phyloP scores from a whole-genome alignment of 2,113 vertebrate genomes.

The Cololabis saira region DNA sequence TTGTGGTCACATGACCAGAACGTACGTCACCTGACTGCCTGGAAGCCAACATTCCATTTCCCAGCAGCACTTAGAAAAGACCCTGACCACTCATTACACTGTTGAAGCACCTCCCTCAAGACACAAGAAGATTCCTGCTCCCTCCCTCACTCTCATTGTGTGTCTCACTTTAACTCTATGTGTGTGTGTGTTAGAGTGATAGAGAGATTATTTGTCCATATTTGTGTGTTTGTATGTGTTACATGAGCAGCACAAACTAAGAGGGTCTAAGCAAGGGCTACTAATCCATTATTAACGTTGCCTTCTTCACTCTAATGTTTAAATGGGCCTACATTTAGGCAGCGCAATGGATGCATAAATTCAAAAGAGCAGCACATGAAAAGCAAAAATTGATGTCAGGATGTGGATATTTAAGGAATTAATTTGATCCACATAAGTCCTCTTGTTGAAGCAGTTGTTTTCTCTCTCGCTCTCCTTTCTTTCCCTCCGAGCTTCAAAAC shows the following conservation, averaged over 20 bases:
- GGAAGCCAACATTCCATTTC: conserved; percentile 65
- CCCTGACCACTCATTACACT: conserved; percentile 60
- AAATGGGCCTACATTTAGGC: conserved; percentile 18
- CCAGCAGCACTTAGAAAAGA: conserved; percentile 72
- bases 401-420: conserved; percentile 22
- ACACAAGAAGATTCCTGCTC: conserved; percentile 46
- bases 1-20: conserved; percentile 53
- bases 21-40: conserved; percentile 66
- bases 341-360: not conserved
- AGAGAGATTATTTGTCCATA: not conserved
- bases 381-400: conserved; percentile 16
- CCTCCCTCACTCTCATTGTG: not conserved
- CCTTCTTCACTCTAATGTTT: conserved; percentile 29
- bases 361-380: not conserved
- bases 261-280: conserved; percentile 46
- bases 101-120: conserved; percentile 49
- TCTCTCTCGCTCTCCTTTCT: conserved; percentile 19
- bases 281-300: conserved; percentile 59
- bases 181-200: conserved; percentile 19
- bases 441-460: conserved; percentile 37
- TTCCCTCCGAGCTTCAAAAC: conserved; percentile 69
- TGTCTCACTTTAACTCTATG: not conserved
- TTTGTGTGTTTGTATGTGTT: conserved; percentile 23
- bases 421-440: conserved; percentile 37
- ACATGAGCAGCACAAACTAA: conserved; percentile 40